Evolutionary conservation across 1,140 invertebrate species (phyloP).

Genomic region (Aphidius ervi): DNA sequence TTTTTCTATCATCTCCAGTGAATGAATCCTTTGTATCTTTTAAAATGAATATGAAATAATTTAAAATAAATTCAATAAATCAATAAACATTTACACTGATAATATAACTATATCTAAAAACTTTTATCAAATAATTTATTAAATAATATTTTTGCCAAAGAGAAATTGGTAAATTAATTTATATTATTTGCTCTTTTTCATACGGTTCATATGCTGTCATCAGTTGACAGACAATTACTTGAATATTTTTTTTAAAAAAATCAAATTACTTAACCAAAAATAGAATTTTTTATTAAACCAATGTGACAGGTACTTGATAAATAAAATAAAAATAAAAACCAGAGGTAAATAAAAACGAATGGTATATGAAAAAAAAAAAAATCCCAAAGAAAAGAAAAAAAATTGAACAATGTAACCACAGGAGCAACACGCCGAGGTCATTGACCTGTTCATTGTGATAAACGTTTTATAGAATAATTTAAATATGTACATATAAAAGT

Average conservation of each 20-base stretch:
- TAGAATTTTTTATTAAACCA: too few species aligned
- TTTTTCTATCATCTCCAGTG: background rate
- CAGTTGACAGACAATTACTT: too few species aligned
- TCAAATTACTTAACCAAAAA: too few species aligned
- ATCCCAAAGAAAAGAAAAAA: background rate
- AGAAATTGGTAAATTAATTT: too few species aligned
- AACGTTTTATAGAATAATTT: background rate
- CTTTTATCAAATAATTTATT: too few species aligned
- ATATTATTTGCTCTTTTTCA: too few species aligned
- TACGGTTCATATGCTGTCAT: too few species aligned
- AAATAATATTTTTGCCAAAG: too few species aligned
- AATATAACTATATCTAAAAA: too few species aligned
- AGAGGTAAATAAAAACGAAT: background rate
- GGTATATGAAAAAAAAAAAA: background rate
- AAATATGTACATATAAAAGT: background rate
- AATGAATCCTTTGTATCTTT: background rate
- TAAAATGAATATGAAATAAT: background rate
- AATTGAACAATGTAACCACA: constrained; percentile 18
- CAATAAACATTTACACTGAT: background rate
- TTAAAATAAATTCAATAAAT: background rate
- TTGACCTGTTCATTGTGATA: constrained; percentile 7
- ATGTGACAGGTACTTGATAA: too few species aligned
- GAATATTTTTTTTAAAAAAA: too few species aligned
- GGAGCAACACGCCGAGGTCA: constrained; percentile 19
- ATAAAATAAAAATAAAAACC: background rate